These are phyloP conservation scores for Achlya flavicornis DNA, from an alignment of 2,888 invertebrate genomes.

Conservation along the genomic window DNA sequence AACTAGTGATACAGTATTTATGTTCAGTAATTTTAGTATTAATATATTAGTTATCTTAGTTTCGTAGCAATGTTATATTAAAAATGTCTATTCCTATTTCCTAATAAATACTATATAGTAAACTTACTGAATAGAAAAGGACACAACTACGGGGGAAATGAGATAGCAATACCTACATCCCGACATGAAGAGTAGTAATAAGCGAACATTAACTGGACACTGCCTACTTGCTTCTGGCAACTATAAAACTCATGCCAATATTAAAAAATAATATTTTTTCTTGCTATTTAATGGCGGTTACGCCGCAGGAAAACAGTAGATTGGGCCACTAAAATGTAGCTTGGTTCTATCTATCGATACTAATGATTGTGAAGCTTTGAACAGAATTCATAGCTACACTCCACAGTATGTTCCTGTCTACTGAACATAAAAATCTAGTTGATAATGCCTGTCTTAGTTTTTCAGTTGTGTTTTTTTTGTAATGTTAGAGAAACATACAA, in stretches of 20 bases:
- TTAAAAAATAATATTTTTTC: constrained; percentile 36
- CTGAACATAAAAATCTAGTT: too few relatives aligned
- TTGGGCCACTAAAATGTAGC: constrained; percentile 29
- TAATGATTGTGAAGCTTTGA: background rate
- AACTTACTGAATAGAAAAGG: background rate
- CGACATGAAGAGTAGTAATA: constrained; percentile 35
- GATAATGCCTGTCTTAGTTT: too few relatives aligned
- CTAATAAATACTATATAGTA: too few relatives aligned
- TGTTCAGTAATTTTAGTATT: too few relatives aligned
- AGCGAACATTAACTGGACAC: constrained; percentile 44
- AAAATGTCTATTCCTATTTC: too few relatives aligned
- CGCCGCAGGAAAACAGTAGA: constrained; percentile 54
- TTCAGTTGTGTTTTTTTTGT: too few relatives aligned
- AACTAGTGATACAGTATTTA: too few relatives aligned
- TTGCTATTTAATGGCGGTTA: constrained; percentile 16
- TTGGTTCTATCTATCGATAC: constrained; percentile 21
- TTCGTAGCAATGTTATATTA: too few relatives aligned
- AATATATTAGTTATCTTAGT: too few relatives aligned
- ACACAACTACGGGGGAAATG: background rate
- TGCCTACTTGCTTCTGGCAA: constrained; percentile 51
- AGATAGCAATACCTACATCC: background rate
- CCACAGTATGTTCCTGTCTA: background rate
- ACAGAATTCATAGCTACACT: background rate
- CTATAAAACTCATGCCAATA: constrained; percentile 49
- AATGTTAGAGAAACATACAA: too few relatives aligned